Percentiles rank a stretch among this genome's conserved stretches.
Evolutionary conservation across 2,113 vertebrate species (phyloP).

Genomic region (Prunella himalayana): DNA sequence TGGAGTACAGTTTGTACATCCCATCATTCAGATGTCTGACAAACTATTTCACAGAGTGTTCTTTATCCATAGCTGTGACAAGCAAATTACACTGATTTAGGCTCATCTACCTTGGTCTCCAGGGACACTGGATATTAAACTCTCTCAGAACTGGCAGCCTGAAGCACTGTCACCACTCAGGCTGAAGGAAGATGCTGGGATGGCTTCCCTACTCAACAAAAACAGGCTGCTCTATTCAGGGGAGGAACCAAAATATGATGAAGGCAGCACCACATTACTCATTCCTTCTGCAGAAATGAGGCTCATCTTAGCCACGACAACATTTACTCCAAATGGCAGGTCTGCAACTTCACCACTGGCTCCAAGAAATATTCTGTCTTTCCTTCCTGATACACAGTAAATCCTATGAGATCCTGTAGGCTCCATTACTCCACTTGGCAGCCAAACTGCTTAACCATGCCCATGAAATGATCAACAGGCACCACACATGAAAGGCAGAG

Average conservation of each 20-base stretch:
- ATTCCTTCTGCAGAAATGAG: not conserved
- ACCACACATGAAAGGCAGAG: not conserved
- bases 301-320: not conserved
- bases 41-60: not conserved
- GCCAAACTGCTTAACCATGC: not conserved
- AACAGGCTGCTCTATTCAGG: not conserved
- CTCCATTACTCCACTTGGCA: not conserved
- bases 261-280: not conserved
- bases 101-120: conserved; percentile 3
- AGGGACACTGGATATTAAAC: not conserved
- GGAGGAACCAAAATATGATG: not conserved
- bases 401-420: not conserved
- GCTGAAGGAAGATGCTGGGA: not conserved
- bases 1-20: not conserved
- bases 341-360: not conserved
- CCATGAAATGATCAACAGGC: not conserved
- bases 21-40: not conserved
- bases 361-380: not conserved
- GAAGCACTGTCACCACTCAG: not conserved
- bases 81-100: conserved; percentile 39
- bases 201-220: not conserved
- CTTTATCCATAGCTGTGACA: conserved; percentile 18
- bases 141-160: not conserved
- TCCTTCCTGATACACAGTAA: not conserved
- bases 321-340: not conserved